A percentile compares a stretch with the other conserved stretches of the same genome.
Evolutionary conservation across 2,113 vertebrate genomes (phyloP).

Genomic region (Chaetops frenatus): DNA sequence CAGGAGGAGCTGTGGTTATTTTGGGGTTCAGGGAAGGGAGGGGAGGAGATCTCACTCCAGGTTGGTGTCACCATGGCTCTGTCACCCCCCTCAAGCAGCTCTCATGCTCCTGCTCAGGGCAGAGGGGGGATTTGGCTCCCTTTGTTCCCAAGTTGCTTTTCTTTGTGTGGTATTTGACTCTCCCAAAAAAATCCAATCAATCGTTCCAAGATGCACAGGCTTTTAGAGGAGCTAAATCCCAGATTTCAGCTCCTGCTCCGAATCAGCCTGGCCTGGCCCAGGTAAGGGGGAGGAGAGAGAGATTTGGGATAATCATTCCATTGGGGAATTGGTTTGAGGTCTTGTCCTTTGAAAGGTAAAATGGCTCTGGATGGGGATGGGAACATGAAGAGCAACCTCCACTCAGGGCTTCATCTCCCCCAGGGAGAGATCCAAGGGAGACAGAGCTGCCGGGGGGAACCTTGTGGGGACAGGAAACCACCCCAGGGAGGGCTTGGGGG

Average conservation of each 20-base stretch:
- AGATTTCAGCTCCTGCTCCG: not conserved
- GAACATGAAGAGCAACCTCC: not conserved
- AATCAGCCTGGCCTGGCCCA: not conserved
- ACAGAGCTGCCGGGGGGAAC: not conserved
- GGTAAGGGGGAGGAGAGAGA: not conserved
- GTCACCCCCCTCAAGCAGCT: not conserved
- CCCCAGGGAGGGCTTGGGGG: rapidly evolving
- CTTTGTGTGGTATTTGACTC: not conserved
- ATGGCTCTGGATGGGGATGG: not conserved
- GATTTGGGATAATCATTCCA: not conserved
- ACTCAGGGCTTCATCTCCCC: not conserved
- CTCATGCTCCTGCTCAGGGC: not conserved
- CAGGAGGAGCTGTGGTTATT: not conserved
- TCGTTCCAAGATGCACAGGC: not conserved
- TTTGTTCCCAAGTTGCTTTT: not conserved
- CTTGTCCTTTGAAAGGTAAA: not conserved
- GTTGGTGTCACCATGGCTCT: rapidly evolving
- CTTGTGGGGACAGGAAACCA: not conserved
- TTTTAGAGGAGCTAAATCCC: not conserved
- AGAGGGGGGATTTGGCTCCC: not conserved
- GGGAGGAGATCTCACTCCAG: not conserved
- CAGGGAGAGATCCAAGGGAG: not conserved
- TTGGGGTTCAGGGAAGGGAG: not conserved
- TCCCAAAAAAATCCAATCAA: not conserved
- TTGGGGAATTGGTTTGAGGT: not conserved